Evolutionary conservation across 2,113 vertebrate genomes (phyloP).

Genomic region (Psittacara wagleri): DNA sequence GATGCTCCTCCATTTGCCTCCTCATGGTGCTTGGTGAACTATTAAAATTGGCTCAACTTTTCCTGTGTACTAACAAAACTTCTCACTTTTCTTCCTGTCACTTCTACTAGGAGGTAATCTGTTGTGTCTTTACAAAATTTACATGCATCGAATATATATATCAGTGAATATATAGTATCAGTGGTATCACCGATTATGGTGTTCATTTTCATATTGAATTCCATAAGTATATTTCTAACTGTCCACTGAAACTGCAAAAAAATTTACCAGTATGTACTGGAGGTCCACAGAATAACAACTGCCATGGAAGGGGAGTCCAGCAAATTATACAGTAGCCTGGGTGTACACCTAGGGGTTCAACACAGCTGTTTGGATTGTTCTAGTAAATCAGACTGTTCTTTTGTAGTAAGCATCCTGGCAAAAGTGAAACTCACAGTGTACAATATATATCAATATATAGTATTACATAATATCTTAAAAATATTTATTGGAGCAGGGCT

Average conservation of each 20-base stretch:
- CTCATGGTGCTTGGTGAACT: neutral
- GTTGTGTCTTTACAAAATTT: neutral
- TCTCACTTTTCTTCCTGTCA: neutral
- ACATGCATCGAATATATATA: neutral
- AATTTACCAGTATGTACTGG: neutral
- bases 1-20: accelerated
- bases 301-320: neutral
- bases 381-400: neutral
- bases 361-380: neutral
- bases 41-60: neutral
- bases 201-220: neutral
- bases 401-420: neutral
- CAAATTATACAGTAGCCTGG: neutral
- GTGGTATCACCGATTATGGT: neutral
- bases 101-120: neutral
- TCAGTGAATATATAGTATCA: neutral
- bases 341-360: neutral
- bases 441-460: neutral
- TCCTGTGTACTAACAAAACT: neutral
- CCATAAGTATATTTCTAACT: neutral
- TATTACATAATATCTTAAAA: neutral
- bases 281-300: neutral
- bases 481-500: neutral
- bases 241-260: neutral
- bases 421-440: neutral